phyloP scores from a whole-genome alignment of 2,888 invertebrate species.

The Drosophila bunnanda region DNA sequence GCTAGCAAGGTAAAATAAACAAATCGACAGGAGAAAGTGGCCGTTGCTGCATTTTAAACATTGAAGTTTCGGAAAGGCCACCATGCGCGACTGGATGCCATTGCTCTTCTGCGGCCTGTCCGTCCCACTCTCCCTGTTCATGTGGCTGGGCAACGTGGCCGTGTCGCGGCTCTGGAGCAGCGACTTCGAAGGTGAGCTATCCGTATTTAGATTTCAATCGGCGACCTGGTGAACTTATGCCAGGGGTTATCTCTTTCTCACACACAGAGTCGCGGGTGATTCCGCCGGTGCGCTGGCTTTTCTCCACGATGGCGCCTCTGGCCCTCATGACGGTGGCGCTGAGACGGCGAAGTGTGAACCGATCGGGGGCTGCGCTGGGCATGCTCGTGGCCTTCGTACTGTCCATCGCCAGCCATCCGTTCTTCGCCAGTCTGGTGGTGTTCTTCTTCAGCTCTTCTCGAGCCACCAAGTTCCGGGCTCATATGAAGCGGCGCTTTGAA shows the following conservation, averaged over 20 bases:
- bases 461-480: slow-evolving; percentile 90
- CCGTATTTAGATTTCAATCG: background rate
- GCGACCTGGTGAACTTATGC: slow-evolving; percentile 8
- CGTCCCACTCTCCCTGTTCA: slow-evolving; percentile 90
- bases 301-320: slow-evolving; percentile 86
- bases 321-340: slow-evolving; percentile 88
- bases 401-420: slow-evolving; percentile 91
- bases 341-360: slow-evolving; percentile 88
- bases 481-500: slow-evolving; percentile 89
- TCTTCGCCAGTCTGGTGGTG: slow-evolving; percentile 89
- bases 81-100: slow-evolving; percentile 84
- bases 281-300: slow-evolving; percentile 83
- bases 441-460: slow-evolving; percentile 93
- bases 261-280: slow-evolving; percentile 79
- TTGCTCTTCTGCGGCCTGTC: slow-evolving; percentile 88
- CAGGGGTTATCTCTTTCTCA: slow-evolving; percentile 37
- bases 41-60: slow-evolving; percentile 8
- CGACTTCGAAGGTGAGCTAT: slow-evolving; percentile 86
- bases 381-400: slow-evolving; percentile 90
- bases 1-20: slow-evolving; percentile 29
- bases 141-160: slow-evolving; percentile 91
- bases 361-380: slow-evolving; percentile 90
- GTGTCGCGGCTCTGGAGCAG: slow-evolving; percentile 87
- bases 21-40: slow-evolving; percentile 28
- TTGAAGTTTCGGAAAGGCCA: background rate